phyloP scores from a whole-genome alignment of 2,888 invertebrate species.

The Pollenia angustigena region DNA sequence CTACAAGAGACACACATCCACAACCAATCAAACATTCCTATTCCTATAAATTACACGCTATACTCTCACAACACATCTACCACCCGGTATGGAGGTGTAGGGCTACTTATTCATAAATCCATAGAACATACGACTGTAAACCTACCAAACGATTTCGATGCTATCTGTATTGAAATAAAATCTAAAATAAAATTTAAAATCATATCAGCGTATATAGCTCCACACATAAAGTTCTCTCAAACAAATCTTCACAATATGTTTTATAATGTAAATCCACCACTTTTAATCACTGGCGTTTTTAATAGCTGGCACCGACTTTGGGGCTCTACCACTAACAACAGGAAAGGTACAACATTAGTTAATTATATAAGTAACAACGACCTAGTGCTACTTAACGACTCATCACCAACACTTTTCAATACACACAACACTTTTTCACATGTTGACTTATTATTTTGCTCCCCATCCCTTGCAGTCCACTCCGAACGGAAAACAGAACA shows the following conservation, averaged over 20 bases:
- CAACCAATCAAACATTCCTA: too few species aligned
- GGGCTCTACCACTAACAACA: too few species aligned
- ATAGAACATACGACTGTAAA: too few species aligned
- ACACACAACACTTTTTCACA: constrained; percentile 68
- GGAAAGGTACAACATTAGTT: too few species aligned
- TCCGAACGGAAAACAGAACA: constrained; percentile 48
- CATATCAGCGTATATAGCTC: constrained; percentile 43
- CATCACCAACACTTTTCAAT: constrained; percentile 67
- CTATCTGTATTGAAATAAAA: neutral
- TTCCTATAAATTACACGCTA: too few species aligned
- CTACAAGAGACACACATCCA: too few species aligned
- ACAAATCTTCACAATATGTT: neutral
- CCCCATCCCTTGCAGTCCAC: constrained; percentile 31
- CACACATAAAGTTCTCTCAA: constrained; percentile 18
- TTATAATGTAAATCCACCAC: neutral
- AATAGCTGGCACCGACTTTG: constrained; percentile 47
- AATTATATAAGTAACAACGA: too few species aligned
- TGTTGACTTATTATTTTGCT: constrained; percentile 68
- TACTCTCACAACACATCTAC: neutral
- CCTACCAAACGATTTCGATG: constrained; percentile 27
- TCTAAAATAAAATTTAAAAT: constrained; percentile 54
- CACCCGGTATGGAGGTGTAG: too few species aligned
- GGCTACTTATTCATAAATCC: too few species aligned
- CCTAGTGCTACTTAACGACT: too few species aligned
- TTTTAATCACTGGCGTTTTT: constrained; percentile 40